Percentiles rank a stretch among this genome's conserved stretches.
Evolutionary conservation across 1,140 invertebrate genomes (phyloP).

Genomic region (Papilio aristodemus): DNA sequence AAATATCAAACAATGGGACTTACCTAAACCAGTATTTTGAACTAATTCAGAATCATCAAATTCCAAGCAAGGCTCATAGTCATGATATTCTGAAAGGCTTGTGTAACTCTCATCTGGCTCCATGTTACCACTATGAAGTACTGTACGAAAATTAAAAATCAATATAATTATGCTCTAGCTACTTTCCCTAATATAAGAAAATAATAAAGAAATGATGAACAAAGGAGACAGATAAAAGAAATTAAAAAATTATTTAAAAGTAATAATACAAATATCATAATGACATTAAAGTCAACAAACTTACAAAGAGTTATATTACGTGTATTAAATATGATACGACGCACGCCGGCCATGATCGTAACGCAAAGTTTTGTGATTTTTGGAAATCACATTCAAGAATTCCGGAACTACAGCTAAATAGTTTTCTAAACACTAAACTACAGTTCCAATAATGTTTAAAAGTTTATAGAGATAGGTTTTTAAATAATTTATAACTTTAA

Average conservation of each 20-base stretch:
- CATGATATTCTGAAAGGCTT: constrained; percentile 94
- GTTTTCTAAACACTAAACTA: neutral
- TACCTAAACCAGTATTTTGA: constrained; percentile 76
- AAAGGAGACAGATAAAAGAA: neutral
- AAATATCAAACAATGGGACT: constrained; percentile 39
- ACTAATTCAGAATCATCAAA: constrained; percentile 97
- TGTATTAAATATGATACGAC: no score
- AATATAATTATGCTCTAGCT: neutral
- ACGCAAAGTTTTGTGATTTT: neutral
- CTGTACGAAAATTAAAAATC: constrained; percentile 46
- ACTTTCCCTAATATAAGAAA: neutral
- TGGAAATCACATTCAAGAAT: neutral
- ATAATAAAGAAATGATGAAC: neutral
- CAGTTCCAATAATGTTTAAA: neutral
- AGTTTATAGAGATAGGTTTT: neutral
- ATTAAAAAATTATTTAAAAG: no score
- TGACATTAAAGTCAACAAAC: no score
- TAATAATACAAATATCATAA: no score
- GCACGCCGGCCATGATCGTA: neutral
- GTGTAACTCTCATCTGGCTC: constrained; percentile 89
- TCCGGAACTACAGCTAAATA: neutral
- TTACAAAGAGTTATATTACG: no score
- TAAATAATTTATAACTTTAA: neutral
- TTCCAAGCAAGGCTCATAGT: constrained; percentile 96
- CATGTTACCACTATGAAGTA: constrained; percentile 56